Base-by-base conservation (phyloP, 2,888 invertebrate genomes). In the Ophion ellenae region DNA sequence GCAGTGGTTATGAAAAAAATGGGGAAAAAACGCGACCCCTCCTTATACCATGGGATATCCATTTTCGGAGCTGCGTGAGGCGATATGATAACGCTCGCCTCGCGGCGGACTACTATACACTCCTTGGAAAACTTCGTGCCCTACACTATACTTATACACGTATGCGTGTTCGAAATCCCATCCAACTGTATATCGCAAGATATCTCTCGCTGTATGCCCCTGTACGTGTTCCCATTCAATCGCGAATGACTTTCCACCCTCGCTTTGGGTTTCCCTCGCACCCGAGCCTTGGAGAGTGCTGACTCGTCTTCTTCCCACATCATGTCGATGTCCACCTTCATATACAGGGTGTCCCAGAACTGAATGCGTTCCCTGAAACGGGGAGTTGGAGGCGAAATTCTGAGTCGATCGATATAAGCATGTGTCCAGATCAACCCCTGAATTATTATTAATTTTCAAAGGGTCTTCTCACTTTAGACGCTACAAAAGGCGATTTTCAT, bases 181-280 rank as follows among this genome's bases (percentile, higher is more conserved):
- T 78, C 66, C 74, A 57, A 77, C 81, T 73, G 53, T 53, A 81
- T 45, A 57, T 40, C 59, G n/a, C 36, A 20, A 70, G 71, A 63
- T 77, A 69, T 57, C 69, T 47, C 74, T 78, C 28, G 45, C 57
- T 53, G 32, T 53, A 70, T 32, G 47, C 14, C 36, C 17, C 64
- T 74, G 45, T 66, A 66, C 80, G 28, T 74, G 24, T 74, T 36
- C 32, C 81, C 81, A 85, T 85, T 85, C 81, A 82, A 85, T 82
- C 32, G 24, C 69, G 69, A 79, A 81, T 85, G 78, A 82, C 78
- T 85, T 80, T 64, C 24, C 75, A 85, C 78, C 82, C 78, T 66
- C 36, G 24, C 24, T 17, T 32, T 64, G 64, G 64, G n/a, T 59
- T 77, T 28, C 24, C 53, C 71, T 75, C 59, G 69, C 64, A 64